Conservation (phyloP, 2,113 vertebrate species). For the Pseudonaja textilis region DNA sequence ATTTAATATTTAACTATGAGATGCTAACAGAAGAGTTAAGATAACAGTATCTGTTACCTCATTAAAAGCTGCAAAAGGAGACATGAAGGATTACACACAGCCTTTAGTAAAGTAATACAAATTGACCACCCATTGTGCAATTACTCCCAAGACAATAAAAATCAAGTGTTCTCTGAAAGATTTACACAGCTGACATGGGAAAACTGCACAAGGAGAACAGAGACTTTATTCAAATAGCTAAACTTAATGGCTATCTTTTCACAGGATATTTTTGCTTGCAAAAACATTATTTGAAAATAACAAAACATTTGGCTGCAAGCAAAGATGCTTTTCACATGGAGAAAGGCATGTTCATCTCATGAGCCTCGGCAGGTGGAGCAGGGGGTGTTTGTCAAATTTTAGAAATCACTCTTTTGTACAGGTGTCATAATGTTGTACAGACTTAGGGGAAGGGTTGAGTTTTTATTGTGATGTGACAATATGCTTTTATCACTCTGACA, state of each 20-base stretch:
- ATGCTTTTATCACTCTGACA: neutral
- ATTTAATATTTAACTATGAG: neutral
- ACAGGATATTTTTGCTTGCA: neutral
- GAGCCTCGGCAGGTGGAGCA: neutral
- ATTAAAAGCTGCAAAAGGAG: neutral
- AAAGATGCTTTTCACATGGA: neutral
- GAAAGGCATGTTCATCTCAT: neutral
- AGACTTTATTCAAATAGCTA: neutral
- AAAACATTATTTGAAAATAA: neutral
- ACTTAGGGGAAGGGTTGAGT: neutral
- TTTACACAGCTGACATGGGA: neutral
- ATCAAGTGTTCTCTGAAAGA: neutral
- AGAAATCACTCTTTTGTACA: neutral
- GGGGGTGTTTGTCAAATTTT: neutral
- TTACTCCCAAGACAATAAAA: conserved; percentile 8
- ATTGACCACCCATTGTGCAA: conserved; percentile 11
- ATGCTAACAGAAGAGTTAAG: neutral
- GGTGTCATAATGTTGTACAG: neutral
- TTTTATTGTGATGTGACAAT: neutral
- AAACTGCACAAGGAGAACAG: neutral
- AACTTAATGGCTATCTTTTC: neutral
- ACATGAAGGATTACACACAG: neutral
- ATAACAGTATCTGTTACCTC: neutral
- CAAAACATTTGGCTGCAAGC: neutral
- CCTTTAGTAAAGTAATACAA: neutral